Evolutionary conservation across 2,797 vertebrate species (phyloP), one percentile per base, ranked within the genome.

Genomic region (Lacerta viridis): DNA sequence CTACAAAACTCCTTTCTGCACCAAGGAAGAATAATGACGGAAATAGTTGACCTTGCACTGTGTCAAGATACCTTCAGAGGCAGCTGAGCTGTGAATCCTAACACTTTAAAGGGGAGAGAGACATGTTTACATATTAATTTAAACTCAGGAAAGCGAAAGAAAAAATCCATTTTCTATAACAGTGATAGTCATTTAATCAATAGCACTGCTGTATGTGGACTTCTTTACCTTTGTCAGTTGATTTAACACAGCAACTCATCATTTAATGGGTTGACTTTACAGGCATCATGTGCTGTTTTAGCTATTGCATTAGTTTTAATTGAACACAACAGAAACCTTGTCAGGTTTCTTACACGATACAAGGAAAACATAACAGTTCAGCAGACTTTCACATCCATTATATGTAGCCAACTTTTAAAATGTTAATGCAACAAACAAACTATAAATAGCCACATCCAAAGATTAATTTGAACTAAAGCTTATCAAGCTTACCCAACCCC

Each of bases 151-250:
- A 87, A 88, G 72, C 92, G 91, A 93, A 87, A 81, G 66, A 89
- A 93, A 94, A 95, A 96, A 94, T 93, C 91, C 90, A 95, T 96
- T 93, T 94, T 89, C 85, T 92, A 74, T 86, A 83, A 81, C 69
- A 87, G 79, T 86, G 90, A 93, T 92, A 90, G 89, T 91, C 90
- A 85, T 61, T 66, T 61, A 69, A 92, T 93, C 95, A 90, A 93
- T 95, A 93, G 15, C 83, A 93, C 88, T 92, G 68, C 91, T 92
- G 92, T 90, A 91, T 93, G 93, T 90, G 80, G 91, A 92, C 84
- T 88, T 86, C 90, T 95, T 95, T 93, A 91, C 87, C 86, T 90
- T 84, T 91, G 83, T 94, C 92, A 91, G 92, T 95, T 88, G 80
- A 87, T 92, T 88, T 84, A 84, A 93, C 85, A 91, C 91, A 93